A percentile compares a stretch with the other conserved stretches of the same genome.
Evolutionary conservation across 2,888 invertebrate genomes (phyloP).

Genomic region (Ennomos erosarius): DNA sequence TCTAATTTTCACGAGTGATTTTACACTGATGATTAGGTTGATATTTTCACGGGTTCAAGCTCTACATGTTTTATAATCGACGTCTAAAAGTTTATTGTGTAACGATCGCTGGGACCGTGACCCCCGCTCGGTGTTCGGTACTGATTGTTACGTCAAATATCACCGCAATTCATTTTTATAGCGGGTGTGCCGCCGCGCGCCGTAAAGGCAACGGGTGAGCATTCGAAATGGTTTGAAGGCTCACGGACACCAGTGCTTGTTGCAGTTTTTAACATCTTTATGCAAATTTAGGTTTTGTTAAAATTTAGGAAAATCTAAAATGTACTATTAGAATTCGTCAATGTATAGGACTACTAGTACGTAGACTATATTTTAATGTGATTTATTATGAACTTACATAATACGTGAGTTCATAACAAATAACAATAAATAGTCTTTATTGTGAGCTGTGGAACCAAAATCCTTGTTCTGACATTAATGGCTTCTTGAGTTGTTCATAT

Average conservation of each 20-base stretch:
- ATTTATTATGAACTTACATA: too few relatives aligned
- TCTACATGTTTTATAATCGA: background rate
- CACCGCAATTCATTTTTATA: slow-evolving; percentile 47
- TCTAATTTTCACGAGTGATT: background rate
- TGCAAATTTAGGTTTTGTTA: too few relatives aligned
- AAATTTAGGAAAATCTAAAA: too few relatives aligned
- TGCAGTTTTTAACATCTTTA: too few relatives aligned
- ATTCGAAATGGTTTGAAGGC: slow-evolving; percentile 2
- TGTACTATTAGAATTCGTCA: too few relatives aligned
- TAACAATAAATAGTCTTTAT: too few relatives aligned
- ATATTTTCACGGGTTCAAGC: background rate
- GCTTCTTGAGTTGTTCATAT: too few relatives aligned
- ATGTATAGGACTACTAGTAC: too few relatives aligned
- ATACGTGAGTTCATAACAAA: too few relatives aligned
- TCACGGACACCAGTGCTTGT: slow-evolving; percentile 1
- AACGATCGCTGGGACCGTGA: slow-evolving; percentile 44
- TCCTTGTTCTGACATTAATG: too few relatives aligned
- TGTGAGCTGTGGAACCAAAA: too few relatives aligned
- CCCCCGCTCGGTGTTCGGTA: slow-evolving; percentile 49
- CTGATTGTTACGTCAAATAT: slow-evolving; percentile 52
- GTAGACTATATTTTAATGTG: too few relatives aligned
- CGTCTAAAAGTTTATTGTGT: slow-evolving; percentile 14
- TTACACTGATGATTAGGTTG: background rate
- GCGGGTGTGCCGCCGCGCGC: slow-evolving; percentile 15
- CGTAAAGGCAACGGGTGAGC: slow-evolving; percentile 8